Percentiles rank a stretch among this genome's conserved stretches.
Evolutionary conservation across 1,140 invertebrate genomes (phyloP).

Genomic region (Drusus annulatus): DNA sequence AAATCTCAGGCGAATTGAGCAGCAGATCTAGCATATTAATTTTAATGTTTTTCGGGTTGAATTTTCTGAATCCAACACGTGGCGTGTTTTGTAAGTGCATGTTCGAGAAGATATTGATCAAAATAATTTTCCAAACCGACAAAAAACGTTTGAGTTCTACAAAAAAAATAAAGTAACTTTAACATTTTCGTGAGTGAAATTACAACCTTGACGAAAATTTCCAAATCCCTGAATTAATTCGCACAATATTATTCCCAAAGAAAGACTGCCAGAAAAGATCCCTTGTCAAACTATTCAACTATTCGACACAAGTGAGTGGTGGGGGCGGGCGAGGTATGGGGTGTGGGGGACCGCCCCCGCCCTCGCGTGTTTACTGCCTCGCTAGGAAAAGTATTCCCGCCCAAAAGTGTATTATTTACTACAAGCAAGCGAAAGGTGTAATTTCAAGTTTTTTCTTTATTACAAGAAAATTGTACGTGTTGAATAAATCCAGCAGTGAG

Average conservation of each 20-base stretch:
- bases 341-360: neutral
- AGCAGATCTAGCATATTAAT: no score
- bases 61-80: no score
- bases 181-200: no score
- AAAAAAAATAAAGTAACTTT: no score
- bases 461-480: constrained; percentile 46
- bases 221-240: constrained; percentile 19
- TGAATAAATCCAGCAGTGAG: constrained; percentile 39
- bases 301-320: constrained; percentile 21
- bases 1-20: no score
- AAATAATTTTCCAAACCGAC: no score
- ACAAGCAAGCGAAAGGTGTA: constrained; percentile 47
- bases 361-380: constrained; percentile 19
- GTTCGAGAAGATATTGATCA: no score
- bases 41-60: no score
- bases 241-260: constrained; percentile 2
- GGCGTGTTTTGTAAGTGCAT: no score
- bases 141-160: no score
- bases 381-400: constrained; percentile 32
- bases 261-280: neutral
- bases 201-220: no score
- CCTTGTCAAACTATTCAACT: constrained; percentile 39
- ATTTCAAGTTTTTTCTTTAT: constrained; percentile 56
- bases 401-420: constrained; percentile 54
- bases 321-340: neutral